Percentiles rank a stretch among this genome's conserved stretches.
These are phyloP conservation scores for Oscheius myriophilus DNA, from an alignment of 2,888 invertebrate genomes.

Conservation along the genomic window DNA sequence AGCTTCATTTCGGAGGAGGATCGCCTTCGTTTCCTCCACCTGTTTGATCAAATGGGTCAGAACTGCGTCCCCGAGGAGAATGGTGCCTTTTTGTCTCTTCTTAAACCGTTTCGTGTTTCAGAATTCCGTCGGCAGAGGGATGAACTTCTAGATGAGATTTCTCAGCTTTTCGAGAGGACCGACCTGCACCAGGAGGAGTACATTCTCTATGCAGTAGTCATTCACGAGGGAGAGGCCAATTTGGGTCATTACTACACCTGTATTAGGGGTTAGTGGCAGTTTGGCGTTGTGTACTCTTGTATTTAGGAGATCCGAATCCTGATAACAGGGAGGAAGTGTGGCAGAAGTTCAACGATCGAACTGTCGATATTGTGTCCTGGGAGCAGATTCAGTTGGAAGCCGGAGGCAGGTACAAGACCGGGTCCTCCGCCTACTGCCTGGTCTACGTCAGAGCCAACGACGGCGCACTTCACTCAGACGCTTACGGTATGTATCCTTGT, in stretches of 20 bases:
- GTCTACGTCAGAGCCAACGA: conserved; percentile 7
- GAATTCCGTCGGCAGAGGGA: conserved; percentile 1
- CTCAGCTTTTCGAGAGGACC: conserved; percentile 21
- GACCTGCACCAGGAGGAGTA: conserved; percentile 35
- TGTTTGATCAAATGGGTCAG: too few relatives aligned
- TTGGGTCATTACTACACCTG: conserved; percentile 47
- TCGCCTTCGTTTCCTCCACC: too few relatives aligned
- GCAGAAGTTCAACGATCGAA: conserved; percentile 31
- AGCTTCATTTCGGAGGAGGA: too few relatives aligned
- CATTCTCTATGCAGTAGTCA: conserved; percentile 35
- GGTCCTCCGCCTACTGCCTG: conserved; percentile 16
- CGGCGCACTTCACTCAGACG: background rate
- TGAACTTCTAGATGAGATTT: background rate
- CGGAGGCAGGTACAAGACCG: conserved; percentile 9
- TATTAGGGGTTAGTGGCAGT: conserved; percentile 15
- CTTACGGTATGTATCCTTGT: too few relatives aligned
- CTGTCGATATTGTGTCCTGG: conserved; percentile 22
- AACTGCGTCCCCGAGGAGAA: too few relatives aligned
- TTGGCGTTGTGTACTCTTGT: background rate
- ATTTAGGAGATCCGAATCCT: conserved; percentile 11
- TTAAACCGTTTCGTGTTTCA: too few relatives aligned
- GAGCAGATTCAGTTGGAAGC: conserved; percentile 20
- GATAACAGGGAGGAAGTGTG: conserved; percentile 3
- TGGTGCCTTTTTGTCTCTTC: background rate
- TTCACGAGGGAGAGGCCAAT: conserved; percentile 42